Base-by-base conservation (phyloP, 1,140 invertebrate species). In the Lordiphosa stackelbergi region DNA sequence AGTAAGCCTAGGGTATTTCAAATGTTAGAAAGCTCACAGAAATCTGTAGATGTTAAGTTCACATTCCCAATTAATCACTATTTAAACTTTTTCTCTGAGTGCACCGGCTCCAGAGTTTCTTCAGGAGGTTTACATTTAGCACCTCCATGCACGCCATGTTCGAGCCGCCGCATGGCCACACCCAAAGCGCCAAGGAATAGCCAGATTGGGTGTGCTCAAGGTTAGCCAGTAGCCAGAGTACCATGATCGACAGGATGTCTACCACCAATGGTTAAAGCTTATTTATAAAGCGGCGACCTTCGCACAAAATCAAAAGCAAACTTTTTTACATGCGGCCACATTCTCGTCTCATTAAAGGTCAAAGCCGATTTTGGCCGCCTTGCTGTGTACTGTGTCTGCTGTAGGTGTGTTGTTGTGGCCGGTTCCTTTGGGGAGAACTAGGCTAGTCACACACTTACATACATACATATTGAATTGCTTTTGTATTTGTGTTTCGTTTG, bases 221-320 rank as follows among this genome's bases (percentile, higher is more conserved):
- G 78, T 61, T 83, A 68, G 19, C 52, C 48, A n/a, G 37, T 42
- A 49, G 56, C 52, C 58, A 43, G 57, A 68, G 45, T 51, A 16
- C 66, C 63, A 51, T 73, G 71, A 70, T 78, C 73, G 73, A 78
- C 73, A 69, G 57, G 66, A 62, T 69, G 66, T 62, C 66, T 69
- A 41, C 13, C 43, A 16, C 10, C 34, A 19, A 47, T 38, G 64
- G 69, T 41, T 38, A 37, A 34, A 34, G 71, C 60, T 61, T 83
- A 83, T 83, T 83, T 83, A 84, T 77, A 77, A 81, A 83, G 69
- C 78, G 61, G 70, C 78, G 65, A 77, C 77, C 77, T 83, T 83
- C 66, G 59, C 64, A 72, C 68, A 83, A 46, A 81, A 83, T 83
- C 77, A 69, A 83, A 81, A 81, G 75, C 77, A 81, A 83, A 81